These are phyloP conservation scores for Oceanodroma tethys DNA, from an alignment of 2,113 vertebrate genomes.

Conservation along the genomic window DNA sequence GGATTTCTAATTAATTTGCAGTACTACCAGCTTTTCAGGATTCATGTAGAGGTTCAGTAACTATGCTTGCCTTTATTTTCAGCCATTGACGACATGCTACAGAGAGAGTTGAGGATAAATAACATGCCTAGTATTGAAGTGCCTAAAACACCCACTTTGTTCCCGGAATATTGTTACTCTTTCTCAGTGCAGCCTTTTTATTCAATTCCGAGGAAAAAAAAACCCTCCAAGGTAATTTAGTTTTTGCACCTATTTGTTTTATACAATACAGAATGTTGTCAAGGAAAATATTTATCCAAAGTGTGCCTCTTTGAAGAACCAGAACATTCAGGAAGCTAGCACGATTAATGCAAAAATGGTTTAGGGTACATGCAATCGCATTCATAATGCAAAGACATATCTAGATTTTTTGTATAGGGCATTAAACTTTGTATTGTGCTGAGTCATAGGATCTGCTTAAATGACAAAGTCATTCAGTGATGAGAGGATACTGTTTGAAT, in stretches of 20 bases:
- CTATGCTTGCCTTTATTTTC: neutral
- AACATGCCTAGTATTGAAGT: neutral
- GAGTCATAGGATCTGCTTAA: neutral
- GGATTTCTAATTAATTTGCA: neutral
- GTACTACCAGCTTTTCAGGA: neutral
- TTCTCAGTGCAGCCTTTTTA: neutral
- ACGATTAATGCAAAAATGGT: neutral
- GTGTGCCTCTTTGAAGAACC: neutral
- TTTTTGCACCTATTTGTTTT: neutral
- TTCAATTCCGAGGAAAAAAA: neutral
- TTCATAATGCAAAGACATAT: neutral
- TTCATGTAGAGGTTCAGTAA: neutral
- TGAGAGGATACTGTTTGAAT: neutral
- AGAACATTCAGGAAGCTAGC: neutral
- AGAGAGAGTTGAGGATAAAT: neutral
- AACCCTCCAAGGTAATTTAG: neutral
- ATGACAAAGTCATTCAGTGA: neutral
- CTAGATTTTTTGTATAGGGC: neutral
- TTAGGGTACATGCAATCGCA: neutral
- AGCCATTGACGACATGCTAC: neutral
- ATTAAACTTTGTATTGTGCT: neutral
- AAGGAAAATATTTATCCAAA: neutral
- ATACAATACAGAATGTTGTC: neutral
- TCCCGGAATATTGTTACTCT: neutral
- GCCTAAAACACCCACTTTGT: neutral